Percentiles rank a stretch among this genome's conserved stretches.
These are phyloP conservation scores for Trematocara variabile DNA, from an alignment of 2,113 vertebrate species.

Conservation along the genomic window DNA sequence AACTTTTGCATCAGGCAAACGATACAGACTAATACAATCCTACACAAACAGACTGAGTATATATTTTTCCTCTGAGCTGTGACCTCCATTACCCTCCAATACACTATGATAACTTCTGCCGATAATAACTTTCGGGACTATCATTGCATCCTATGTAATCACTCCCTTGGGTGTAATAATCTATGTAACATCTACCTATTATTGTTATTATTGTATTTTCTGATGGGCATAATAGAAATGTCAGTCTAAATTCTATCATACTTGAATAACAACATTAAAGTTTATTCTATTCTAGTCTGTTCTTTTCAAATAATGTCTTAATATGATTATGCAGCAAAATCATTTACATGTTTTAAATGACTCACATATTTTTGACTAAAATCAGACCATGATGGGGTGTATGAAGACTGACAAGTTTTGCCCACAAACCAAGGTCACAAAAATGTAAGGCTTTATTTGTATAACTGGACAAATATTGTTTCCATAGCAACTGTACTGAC, in stretches of 20 bases:
- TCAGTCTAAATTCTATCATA: neutral
- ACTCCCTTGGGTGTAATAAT: neutral
- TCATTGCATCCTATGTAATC: neutral
- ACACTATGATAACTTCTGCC: neutral
- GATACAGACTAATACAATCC: neutral
- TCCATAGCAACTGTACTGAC: constrained; percentile 52
- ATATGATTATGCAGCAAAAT: neutral
- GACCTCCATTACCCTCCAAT: neutral
- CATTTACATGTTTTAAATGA: neutral
- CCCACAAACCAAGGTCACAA: constrained; percentile 19
- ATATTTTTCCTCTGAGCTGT: neutral
- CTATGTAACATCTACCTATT: neutral
- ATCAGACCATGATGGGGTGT: neutral
- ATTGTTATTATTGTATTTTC: neutral
- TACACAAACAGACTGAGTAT: neutral
- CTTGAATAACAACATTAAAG: neutral
- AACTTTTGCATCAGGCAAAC: neutral
- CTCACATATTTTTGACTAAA: neutral
- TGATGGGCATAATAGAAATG: neutral
- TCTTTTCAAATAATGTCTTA: neutral
- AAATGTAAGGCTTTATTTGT: constrained; percentile 33
- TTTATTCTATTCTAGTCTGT: neutral
- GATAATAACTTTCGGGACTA: neutral
- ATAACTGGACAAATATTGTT: constrained; percentile 46
- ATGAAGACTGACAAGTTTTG: constrained; percentile 12